Evolutionary conservation across 2,113 vertebrate species (phyloP), one percentile per base, ranked within the genome.

Genomic region (Halcyon senegalensis): DNA sequence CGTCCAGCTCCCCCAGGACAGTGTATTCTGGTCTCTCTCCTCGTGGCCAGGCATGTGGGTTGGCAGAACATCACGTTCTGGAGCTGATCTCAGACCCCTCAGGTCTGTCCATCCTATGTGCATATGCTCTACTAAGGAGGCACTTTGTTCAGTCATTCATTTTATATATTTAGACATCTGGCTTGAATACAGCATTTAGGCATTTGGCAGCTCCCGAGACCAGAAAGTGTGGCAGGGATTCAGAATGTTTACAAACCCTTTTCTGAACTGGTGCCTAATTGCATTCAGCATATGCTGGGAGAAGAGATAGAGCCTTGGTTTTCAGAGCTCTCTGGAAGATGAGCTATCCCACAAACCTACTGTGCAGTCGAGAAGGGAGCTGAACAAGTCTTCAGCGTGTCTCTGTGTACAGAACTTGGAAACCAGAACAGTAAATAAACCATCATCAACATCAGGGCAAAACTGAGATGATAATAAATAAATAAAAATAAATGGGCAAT

Each of bases 91-190:
- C 78, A 53, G 73, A 73, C 28, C 17, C 41, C 59, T 87, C 87
- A 75, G 59, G 75, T 77, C 76, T 78, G 80, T 31, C 89, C 35
- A 72, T 59, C 87, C 91, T 93, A 78, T 28, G 93, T 77, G 85
- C 90, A 95, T 93, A 93, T 67, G 90, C 53, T 93, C 50, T 35
- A 44, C 89, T 67, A 93, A 87, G 80, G 78, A 95, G 48, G 37
- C 88, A 91, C 75, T 96, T 88, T 93, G 80, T 89, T 97, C 87
- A 96, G 56, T 78, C 82, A 93, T 92, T 93, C 84, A 82, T 96
- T 96, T 97, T 73, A 97, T 96, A 96, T 90, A 96, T 97, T 97
- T 96, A 97, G 79, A 92, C 88, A 92, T 95, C 92, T 91, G 88
- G 86, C 87, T 92, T 60, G 74, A 88, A 83, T 35, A 78, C 27